Percentiles rank a stretch among this genome's conserved stretches.
These are phyloP conservation scores for Sorex fumeus DNA, from an alignment of 2,113 vertebrate genomes.

Conservation along the genomic window DNA sequence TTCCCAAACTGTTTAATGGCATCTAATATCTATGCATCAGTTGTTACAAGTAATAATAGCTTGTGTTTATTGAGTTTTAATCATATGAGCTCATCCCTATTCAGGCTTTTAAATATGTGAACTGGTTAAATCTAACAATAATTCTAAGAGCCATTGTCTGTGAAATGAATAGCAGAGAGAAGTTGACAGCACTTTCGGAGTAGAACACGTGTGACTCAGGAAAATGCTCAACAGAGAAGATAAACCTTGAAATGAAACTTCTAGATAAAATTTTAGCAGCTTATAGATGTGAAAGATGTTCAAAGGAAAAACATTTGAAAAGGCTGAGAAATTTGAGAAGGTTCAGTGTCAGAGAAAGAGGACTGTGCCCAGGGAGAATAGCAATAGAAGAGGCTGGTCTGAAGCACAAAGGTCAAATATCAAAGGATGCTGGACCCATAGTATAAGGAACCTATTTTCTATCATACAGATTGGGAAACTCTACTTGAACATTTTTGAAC, in stretches of 20 bases:
- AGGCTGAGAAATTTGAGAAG: constrained; percentile 20
- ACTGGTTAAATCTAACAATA: not conserved
- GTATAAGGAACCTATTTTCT: not conserved
- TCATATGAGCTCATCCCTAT: not conserved
- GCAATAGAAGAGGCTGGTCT: constrained; percentile 7
- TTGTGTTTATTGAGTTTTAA: not conserved
- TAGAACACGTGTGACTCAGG: not conserved
- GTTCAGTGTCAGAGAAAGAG: not conserved
- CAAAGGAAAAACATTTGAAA: constrained; percentile 41
- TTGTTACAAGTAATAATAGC: not conserved
- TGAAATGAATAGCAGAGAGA: not conserved
- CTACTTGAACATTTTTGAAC: not conserved
- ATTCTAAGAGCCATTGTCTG: not conserved
- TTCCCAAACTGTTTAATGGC: not conserved
- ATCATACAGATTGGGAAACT: not conserved
- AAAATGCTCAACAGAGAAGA: not conserved
- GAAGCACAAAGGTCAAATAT: not conserved
- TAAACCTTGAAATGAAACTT: constrained; percentile 54
- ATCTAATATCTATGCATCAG: not conserved
- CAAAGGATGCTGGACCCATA: not conserved
- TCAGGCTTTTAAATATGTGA: not conserved
- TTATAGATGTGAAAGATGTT: constrained; percentile 30
- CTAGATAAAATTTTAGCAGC: constrained; percentile 42
- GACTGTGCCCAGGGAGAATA: not conserved
- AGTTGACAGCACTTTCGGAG: not conserved